Evolutionary conservation across 1,140 invertebrate species (phyloP).

Genomic region (Zaprionus kolodkinae): DNA sequence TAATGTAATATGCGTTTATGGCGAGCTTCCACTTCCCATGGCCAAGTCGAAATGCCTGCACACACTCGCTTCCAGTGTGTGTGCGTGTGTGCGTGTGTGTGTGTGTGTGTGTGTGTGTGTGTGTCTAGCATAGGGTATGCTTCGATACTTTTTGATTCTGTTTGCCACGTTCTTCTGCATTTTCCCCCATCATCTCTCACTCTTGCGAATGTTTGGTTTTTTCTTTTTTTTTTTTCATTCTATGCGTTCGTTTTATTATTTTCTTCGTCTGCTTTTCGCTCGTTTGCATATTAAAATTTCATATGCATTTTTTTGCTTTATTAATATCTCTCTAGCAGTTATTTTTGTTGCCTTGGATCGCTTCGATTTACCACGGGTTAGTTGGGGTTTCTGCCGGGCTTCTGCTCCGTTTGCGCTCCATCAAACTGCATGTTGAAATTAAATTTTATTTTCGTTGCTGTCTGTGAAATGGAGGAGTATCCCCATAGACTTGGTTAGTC

Average conservation of each 20-base stretch:
- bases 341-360: constrained; percentile 66
- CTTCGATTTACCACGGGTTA: constrained; percentile 43
- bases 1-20: constrained; percentile 56
- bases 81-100: neutral
- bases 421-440: constrained; percentile 76
- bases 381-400: constrained; percentile 56
- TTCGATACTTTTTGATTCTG: constrained; percentile 64
- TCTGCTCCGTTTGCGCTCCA: constrained; percentile 76
- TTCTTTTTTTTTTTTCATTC: neutral
- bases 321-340: constrained; percentile 76
- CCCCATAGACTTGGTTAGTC: neutral
- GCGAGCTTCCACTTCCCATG: constrained; percentile 20
- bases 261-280: constrained; percentile 62
- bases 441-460: constrained; percentile 66
- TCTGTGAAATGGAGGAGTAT: constrained; percentile 9
- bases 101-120: neutral
- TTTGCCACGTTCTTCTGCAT: neutral
- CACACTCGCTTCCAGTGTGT: neutral
- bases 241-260: constrained; percentile 47
- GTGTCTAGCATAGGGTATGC: constrained; percentile 44
- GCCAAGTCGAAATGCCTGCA: constrained; percentile 1
- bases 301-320: constrained; percentile 79
- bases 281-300: constrained; percentile 82
- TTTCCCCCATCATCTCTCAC: neutral
- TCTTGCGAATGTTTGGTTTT: constrained; percentile 39